phyloP scores from a whole-genome alignment of 2,888 invertebrate genomes.

The Labia minor region DNA sequence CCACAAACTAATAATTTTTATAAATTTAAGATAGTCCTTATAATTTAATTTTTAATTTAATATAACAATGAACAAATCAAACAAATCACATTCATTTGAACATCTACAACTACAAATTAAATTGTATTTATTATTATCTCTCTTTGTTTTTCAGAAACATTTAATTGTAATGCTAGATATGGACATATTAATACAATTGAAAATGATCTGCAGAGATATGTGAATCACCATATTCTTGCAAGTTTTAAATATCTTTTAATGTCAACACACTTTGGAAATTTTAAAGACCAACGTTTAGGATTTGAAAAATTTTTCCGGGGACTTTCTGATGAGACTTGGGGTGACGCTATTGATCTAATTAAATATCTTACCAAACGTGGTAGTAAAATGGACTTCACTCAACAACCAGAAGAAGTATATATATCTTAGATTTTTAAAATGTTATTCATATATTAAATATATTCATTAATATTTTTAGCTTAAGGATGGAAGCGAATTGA shows the following conservation, averaged over 20 bases:
- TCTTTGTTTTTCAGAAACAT: too few relatives aligned
- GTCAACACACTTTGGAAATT: conserved; percentile 64
- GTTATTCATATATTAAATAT: not conserved
- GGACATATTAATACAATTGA: conserved; percentile 45
- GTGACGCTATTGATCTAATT: conserved; percentile 60
- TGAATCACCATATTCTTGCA: conserved; percentile 54
- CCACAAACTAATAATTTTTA: too few relatives aligned
- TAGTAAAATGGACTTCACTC: conserved; percentile 44
- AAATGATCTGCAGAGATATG: conserved; percentile 43
- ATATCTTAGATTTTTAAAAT: not conserved
- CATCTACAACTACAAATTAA: too few relatives aligned
- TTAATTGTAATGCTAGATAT: conserved; percentile 51
- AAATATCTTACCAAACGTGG: conserved; percentile 68
- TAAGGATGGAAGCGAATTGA: conserved; percentile 38
- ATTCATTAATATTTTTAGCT: not conserved
- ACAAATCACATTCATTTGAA: too few relatives aligned
- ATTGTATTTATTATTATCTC: too few relatives aligned
- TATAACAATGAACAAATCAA: too few relatives aligned
- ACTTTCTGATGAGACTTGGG: conserved; percentile 64
- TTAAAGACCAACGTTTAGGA: conserved; percentile 61
- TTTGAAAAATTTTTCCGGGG: conserved; percentile 63
- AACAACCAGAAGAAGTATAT: too few relatives aligned
- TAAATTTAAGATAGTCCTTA: too few relatives aligned
- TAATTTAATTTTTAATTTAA: too few relatives aligned
- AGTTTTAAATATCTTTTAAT: conserved; percentile 66